Evolutionary conservation across 1,140 invertebrate genomes (phyloP), one percentile per base, ranked within the genome.

Genomic region (Drosophila ficusphila): DNA sequence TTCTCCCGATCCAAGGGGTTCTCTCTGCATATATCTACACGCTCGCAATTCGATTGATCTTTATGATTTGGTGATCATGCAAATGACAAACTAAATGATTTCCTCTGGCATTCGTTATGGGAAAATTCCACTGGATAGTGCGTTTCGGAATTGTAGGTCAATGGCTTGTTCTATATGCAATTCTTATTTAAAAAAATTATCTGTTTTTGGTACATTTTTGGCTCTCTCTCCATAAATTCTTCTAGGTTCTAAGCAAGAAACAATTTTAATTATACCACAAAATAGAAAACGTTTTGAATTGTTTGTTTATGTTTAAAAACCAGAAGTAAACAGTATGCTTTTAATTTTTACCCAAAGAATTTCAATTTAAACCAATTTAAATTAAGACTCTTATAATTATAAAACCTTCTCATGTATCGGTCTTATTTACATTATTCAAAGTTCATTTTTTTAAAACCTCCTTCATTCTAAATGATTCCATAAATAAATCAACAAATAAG

Each of bases 31-130:
- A 21, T 29, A 21, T 11, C n/a, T 56, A 14, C 14, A 7, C 52
- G 56, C 68, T 72, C 69, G 34, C 68, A 41, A 62, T 72, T 62
- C 56, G 29, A 72, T 62, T 67, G 54, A 62, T 73, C 48, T 42
- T 52, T 60, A 44, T 23, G 53, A 23, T 38, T 64, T 51, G 36
- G 18, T 41, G 41, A 53, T 68, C 52, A 34, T 51, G 44, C 47
- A 41, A 70, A 70, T 70, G 68, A 31, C 52, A 48, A 70, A 71
- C 38, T 46, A 53, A 69, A 53, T 36, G 16, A 68, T 36, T 46
- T 69, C 47, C 56, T 27, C 34, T 68, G 25, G n/a, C 11, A 16
- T 33, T 65, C 12, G 41, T 19, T 67, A 33, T 44, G 46, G 68
- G 56, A 62, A 73, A 73, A 62, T 73, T 73, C 69, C 69, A 73